Evolutionary conservation across 2,113 vertebrate genomes (phyloP).

Genomic region (Phrynosoma platyrhinos): DNA sequence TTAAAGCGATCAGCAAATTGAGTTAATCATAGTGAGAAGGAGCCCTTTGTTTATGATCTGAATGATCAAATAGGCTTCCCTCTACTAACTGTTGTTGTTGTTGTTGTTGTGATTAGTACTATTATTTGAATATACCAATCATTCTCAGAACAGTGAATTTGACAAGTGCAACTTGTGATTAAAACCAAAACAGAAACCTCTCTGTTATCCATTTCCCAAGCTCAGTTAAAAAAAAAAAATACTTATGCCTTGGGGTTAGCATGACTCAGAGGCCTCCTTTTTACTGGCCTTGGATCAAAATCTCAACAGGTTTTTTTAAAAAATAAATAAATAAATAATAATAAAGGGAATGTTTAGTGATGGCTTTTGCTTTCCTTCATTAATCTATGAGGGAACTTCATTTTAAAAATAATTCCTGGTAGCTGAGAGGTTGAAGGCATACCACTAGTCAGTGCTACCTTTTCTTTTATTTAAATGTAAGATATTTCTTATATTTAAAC

Average conservation of each 20-base stretch:
- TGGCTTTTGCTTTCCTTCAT: background rate
- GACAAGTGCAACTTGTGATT: background rate
- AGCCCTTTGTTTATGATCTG: background rate
- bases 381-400: background rate
- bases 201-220: too few relatives aligned
- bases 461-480: background rate
- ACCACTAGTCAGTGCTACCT: background rate
- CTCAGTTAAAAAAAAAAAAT: too few relatives aligned
- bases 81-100: background rate
- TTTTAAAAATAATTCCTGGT: constrained; percentile 12
- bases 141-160: background rate
- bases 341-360: background rate
- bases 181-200: too few relatives aligned
- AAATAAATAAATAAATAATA: background rate
- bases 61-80: background rate
- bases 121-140: constrained; percentile 9
- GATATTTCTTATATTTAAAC: constrained; percentile 12
- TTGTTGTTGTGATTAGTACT: background rate
- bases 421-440: background rate
- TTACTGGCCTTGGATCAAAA: background rate
- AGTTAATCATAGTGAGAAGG: too few relatives aligned
- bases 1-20: too few relatives aligned
- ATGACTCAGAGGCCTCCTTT: background rate
- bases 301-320: background rate
- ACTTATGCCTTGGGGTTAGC: background rate